Evolutionary conservation across 2,113 vertebrate species (phyloP), one percentile per base, ranked within the genome.

Genomic region (Nestor notabilis): DNA sequence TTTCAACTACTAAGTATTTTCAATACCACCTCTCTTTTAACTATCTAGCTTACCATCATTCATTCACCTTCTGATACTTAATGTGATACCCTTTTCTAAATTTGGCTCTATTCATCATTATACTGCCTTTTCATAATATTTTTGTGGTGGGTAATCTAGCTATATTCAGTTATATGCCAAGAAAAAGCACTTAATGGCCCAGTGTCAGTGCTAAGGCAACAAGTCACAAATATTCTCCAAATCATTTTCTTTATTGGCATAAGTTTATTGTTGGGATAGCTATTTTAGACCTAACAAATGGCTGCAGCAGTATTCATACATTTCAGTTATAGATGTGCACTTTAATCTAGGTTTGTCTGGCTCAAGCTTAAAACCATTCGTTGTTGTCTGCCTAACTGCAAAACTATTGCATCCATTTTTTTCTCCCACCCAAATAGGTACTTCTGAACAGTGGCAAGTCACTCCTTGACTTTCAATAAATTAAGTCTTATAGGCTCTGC

Each of bases 391-490:
- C 37, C n/a, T 28, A 83, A 44, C 29, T 52, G 29, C 21, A 44
- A 20, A 92, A 80, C n/a, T 44, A 24, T 13, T 60, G 47, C 19
- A 84, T 8, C 18, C 24, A 7, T 56, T 88, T 39, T 64, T 52
- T 39, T 6, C 18, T 74, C n/a, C n/a, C 66, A 69, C 5, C 0
- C 9, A 33, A 55, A 9, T 0, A 63, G 35, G 9, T 13, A 44
- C 20, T 88, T 86, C 18, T 64, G 16, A 77, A 82, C 28, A 33
- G 10, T 18, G 13, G 13, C 64, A 77, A 55, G 13, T 60, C 39
- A 49, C 9, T 55, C 43, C 28, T 20, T 68, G 14, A 46, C 52
- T 47, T 47, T 56, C 37, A 47, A 17, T 33, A 20, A 91, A 66
- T 55, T n/a, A 87, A 55, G 15, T 3, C n/a, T 78, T 1, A 0